Base-by-base conservation (phyloP, 2,113 vertebrate genomes). In the Oncorhynchus masou region DNA sequence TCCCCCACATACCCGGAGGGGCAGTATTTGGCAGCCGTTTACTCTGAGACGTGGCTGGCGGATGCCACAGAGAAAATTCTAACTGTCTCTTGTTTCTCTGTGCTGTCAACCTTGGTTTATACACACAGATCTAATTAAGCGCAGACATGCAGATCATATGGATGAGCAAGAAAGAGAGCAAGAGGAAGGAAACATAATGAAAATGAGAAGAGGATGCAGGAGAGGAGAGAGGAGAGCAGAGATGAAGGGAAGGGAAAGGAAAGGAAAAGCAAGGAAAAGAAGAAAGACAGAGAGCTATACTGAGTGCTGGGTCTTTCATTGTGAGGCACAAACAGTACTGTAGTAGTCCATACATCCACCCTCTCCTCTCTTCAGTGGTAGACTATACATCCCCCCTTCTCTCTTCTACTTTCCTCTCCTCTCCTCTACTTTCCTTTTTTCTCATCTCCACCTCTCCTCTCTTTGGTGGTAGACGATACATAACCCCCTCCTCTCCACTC, bases 11-110 rank as follows among this genome's bases (percentile, higher is more conserved):
- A 87, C 80, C 91, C 91, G 74, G 54, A 80, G 87, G 91, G 77
- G 60, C 54, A 71, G 79, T 89, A 83, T 84, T 84, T 84, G 79
- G 86, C 84, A 88, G 87, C 82, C 71, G 79, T 86, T 90, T 80
- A 82, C 73, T 34, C 16, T 92, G 91, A 91, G 86, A 79, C 84
- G 0, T 68, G 67, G 67, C 31, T 34, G 15, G 27, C 27, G 16
- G 5, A 68, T 6, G 67, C 19, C 29, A 31, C 19, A 68, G 67
- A 68, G 19, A 57, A 20, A 57, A 57, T 57, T 4, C 54, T 20
- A 15, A 16, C 54, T 20, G 39, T 45, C 39, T 45, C 39, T 45
- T 45, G 39, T 12, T 45, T 45, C 39, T 45, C 9, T 11, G 39
- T 45, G 39, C 22, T 24, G 22, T 9, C 22, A 7, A 25, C 64